Percentiles rank a stretch among this genome's conserved stretches.
Evolutionary conservation across 2,113 vertebrate species (phyloP).

Genomic region (Oryzias woworae): DNA sequence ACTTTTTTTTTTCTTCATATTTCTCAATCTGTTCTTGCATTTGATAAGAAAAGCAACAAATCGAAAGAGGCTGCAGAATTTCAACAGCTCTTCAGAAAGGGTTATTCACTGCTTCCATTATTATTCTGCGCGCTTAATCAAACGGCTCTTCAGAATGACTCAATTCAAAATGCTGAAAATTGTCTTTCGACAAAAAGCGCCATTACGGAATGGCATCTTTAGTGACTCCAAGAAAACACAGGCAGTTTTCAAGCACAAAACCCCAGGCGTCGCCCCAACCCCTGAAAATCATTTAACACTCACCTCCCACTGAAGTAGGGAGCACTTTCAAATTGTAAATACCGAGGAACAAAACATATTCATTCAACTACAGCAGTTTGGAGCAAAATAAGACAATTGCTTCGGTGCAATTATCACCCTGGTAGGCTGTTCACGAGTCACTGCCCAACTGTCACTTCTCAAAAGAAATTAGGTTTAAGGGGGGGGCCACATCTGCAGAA

Average conservation of each 20-base stretch:
- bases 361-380: constrained; percentile 39
- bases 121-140: constrained; percentile 26
- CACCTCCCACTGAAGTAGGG: constrained; percentile 28
- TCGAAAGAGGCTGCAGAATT: constrained; percentile 3
- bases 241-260: constrained; percentile 25
- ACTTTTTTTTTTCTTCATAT: constrained; percentile 8
- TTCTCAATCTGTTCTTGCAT: constrained; percentile 11
- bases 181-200: constrained; percentile 19
- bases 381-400: constrained; percentile 52
- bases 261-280: constrained; percentile 18
- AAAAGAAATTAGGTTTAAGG: constrained; percentile 24
- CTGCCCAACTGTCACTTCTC: constrained; percentile 30
- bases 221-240: constrained; percentile 22
- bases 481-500: constrained; percentile 45
- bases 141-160: constrained; percentile 15
- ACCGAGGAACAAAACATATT: constrained; percentile 34
- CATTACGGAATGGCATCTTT: constrained; percentile 17
- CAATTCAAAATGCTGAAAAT: constrained; percentile 7
- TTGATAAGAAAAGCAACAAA: constrained; percentile 9
- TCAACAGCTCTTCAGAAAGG: constrained; percentile 3
- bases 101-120: constrained; percentile 5
- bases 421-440: constrained; percentile 60
- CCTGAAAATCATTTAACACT: constrained; percentile 47
- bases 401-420: constrained; percentile 55
- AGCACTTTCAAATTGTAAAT: constrained; percentile 47